Conservation (phyloP, 1,140 invertebrate genomes). For the Psix sp. region DNA sequence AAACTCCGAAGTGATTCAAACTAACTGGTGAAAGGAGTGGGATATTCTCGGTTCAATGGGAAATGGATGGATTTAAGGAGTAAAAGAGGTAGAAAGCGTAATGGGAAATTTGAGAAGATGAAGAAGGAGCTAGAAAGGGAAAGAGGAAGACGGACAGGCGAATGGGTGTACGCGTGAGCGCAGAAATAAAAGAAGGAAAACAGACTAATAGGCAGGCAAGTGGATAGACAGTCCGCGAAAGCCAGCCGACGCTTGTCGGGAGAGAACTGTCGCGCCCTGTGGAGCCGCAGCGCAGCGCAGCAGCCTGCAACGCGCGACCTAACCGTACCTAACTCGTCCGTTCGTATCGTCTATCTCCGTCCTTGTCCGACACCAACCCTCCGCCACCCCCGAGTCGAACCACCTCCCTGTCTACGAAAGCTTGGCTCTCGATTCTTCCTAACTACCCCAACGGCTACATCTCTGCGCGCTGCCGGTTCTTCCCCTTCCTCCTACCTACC, state of each 20-base stretch:
- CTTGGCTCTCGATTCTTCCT: slow-evolving; percentile 55
- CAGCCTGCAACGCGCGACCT: slow-evolving; percentile 74
- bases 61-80: slow-evolving; percentile 11
- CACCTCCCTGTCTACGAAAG: slow-evolving; percentile 33
- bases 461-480: slow-evolving; percentile 44
- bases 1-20: slow-evolving; percentile 36
- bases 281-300: slow-evolving; percentile 77
- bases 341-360: slow-evolving; percentile 47
- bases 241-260: slow-evolving; percentile 69
- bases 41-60: slow-evolving; percentile 2
- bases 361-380: slow-evolving; percentile 27
- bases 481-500: slow-evolving; percentile 14
- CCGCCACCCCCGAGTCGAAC: not conserved
- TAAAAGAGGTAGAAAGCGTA: not conserved
- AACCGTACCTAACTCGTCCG: slow-evolving; percentile 41
- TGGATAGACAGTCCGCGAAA: slow-evolving; percentile 59
- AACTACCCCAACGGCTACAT: slow-evolving; percentile 52
- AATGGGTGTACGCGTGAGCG: no score
- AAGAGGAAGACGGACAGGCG: slow-evolving; percentile 18
- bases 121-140: slow-evolving; percentile 19
- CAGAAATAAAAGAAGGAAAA: slow-evolving; percentile 23
- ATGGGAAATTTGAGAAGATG: no score
- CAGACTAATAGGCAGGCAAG: slow-evolving; percentile 21
- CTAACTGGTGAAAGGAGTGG: slow-evolving; percentile 4
- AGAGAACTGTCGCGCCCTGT: slow-evolving; percentile 75